Evolutionary conservation across 2,888 invertebrate genomes (phyloP).

Genomic region (Caenorhabditis afra): DNA sequence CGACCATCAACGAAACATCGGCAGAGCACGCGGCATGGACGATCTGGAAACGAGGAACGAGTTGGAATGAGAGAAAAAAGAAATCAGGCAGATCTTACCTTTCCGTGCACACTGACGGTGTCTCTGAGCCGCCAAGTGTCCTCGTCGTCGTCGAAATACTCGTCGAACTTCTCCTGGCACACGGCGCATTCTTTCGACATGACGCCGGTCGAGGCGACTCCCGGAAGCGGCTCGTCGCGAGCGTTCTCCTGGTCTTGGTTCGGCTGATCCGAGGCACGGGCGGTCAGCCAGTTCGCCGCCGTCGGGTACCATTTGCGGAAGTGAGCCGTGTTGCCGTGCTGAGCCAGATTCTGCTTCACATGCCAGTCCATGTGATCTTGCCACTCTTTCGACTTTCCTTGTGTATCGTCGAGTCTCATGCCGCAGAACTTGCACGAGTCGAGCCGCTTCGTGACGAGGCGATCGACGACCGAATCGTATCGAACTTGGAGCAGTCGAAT

Average conservation of each 20-base stretch:
- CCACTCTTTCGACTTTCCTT: conserved; percentile 51
- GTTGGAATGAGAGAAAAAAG: no score
- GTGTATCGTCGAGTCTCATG: conserved; percentile 87
- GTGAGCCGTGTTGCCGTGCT: not conserved
- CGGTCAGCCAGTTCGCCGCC: conserved; percentile 26
- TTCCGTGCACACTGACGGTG: conserved; percentile 61
- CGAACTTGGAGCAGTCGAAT: conserved; percentile 80
- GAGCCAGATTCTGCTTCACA: conserved; percentile 88
- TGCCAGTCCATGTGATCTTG: conserved; percentile 96
- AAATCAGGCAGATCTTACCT: conserved; percentile 45
- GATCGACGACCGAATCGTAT: conserved; percentile 86
- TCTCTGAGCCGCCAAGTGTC: conserved; percentile 93
- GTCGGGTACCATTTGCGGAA: conserved; percentile 49
- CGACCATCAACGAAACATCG: conserved; percentile 34
- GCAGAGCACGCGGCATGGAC: conserved; percentile 48
- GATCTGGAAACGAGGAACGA: no score
- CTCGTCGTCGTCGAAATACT: conserved; percentile 95
- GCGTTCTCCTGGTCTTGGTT: conserved; percentile 18
- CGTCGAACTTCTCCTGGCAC: conserved; percentile 93
- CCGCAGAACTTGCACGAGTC: conserved; percentile 98
- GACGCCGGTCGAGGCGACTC: conserved; percentile 39
- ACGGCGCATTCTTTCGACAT: conserved; percentile 87
- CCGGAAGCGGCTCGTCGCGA: conserved; percentile 22
- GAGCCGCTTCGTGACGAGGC: conserved; percentile 86
- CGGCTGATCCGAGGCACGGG: conserved; percentile 29